Percentiles rank a stretch among this genome's conserved stretches.
These are phyloP conservation scores for Drosophila azteca DNA, from an alignment of 1,140 invertebrate genomes.

Conservation along the genomic window DNA sequence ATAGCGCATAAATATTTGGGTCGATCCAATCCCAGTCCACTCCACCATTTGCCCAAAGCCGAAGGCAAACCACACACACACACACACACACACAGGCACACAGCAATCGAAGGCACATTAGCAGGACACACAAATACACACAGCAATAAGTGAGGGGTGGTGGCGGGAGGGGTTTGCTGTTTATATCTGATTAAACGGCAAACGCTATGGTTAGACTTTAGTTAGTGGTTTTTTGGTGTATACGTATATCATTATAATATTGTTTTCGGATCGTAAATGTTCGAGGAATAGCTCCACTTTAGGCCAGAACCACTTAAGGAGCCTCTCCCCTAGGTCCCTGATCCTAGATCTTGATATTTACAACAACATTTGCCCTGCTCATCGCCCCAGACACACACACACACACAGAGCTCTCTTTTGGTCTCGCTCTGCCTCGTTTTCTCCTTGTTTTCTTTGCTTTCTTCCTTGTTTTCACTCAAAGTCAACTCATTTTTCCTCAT, in stretches of 20 bases:
- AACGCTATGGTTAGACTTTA: no score
- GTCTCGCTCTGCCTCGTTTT: no score
- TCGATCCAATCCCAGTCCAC: constrained; percentile 27
- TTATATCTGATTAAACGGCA: no score
- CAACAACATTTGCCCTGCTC: constrained; percentile 1
- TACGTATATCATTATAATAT: no score
- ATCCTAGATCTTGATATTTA: constrained; percentile 37
- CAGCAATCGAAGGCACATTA: constrained; percentile 38
- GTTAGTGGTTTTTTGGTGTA: no score
- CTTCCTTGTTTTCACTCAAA: constrained; percentile 64
- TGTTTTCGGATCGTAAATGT: no score
- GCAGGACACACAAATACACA: constrained; percentile 9
- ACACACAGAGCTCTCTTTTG: constrained; percentile 5
- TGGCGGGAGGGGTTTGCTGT: no score
- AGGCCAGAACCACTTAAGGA: no score
- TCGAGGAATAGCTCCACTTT: no score
- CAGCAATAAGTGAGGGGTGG: constrained; percentile 11
- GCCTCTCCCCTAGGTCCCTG: no score
- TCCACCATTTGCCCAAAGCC: constrained; percentile 13
- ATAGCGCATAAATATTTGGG: constrained; percentile 55
- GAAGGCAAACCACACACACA: constrained; percentile 33
- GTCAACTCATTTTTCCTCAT: constrained; percentile 82
- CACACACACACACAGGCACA: no score
- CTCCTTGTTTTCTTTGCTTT: no score
- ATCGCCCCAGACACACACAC: constrained; percentile 23